A percentile compares a stretch with the other conserved stretches of the same genome.
phyloP scores from a whole-genome alignment of 2,797 vertebrate genomes.

The Phataginus tricuspis region DNA sequence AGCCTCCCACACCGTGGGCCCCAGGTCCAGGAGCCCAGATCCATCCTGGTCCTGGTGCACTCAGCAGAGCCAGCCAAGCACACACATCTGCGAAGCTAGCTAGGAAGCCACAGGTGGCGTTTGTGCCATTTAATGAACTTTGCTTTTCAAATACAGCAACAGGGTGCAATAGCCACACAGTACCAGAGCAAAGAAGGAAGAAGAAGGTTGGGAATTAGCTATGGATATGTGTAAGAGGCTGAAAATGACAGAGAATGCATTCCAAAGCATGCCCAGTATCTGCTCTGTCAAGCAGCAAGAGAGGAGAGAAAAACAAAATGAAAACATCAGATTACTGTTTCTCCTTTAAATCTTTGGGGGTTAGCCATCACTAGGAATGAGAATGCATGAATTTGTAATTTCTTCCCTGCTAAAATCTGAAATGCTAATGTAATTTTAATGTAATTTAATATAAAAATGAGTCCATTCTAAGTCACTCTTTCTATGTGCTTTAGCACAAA shows the following conservation, averaged over 20 bases:
- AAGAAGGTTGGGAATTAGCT: constrained; percentile 17
- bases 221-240: background rate
- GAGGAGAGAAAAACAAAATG: background rate
- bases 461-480: constrained; percentile 51
- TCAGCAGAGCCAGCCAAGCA: background rate
- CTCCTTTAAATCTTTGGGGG: constrained; percentile 45
- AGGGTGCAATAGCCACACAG: background rate
- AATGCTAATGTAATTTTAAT: constrained; percentile 59
- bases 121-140: background rate
- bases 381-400: constrained; percentile 38
- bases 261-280: constrained; percentile 8
- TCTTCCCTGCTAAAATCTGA: constrained; percentile 63
- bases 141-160: background rate
- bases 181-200: background rate
- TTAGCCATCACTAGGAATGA: constrained; percentile 18
- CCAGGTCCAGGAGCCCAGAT: background rate
- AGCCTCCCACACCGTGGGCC: background rate
- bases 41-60: background rate
- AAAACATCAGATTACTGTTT: background rate
- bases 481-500: constrained; percentile 34
- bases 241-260: constrained; percentile 49
- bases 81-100: background rate
- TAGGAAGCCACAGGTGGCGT: background rate
- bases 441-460: constrained; percentile 53
- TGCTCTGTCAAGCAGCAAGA: constrained; percentile 23